Percentiles rank a stretch among this genome's conserved stretches.
Evolutionary conservation across 2,888 invertebrate species (phyloP).

Genomic region (Fissipunctia ypsillon): DNA sequence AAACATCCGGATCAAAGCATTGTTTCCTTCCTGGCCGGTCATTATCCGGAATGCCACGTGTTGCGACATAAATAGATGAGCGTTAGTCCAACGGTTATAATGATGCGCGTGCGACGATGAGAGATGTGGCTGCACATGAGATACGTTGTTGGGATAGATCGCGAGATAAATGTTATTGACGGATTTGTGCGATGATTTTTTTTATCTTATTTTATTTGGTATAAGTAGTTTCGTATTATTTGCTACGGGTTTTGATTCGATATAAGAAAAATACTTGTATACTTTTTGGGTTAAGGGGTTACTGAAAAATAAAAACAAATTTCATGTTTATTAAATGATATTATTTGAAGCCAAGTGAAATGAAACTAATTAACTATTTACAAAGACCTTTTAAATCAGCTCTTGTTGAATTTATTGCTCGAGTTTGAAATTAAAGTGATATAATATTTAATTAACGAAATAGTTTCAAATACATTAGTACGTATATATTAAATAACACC

Average conservation of each 20-base stretch:
- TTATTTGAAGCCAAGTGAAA: background rate
- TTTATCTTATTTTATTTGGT: background rate
- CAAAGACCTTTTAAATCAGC: slow-evolving; percentile 6
- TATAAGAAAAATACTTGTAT: too few species aligned
- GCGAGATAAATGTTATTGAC: slow-evolving; percentile 12
- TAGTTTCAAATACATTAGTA: background rate
- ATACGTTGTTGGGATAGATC: slow-evolving; percentile 47
- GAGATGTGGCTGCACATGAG: slow-evolving; percentile 33
- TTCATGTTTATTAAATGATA: background rate
- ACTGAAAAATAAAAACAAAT: background rate
- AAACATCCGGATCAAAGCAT: slow-evolving; percentile 65
- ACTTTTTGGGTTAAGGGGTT: background rate
- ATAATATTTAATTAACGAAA: background rate
- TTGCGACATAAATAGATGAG: slow-evolving; percentile 60
- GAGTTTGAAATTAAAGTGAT: background rate
- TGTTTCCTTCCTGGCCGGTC: slow-evolving; percentile 68
- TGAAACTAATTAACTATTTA: slow-evolving; percentile 16
- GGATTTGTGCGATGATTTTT: background rate
- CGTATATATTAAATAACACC: background rate
- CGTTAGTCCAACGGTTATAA: slow-evolving; percentile 67
- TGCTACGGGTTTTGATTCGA: too few species aligned
- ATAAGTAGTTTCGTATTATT: background rate
- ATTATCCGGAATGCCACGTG: slow-evolving; percentile 82
- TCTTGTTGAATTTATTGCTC: background rate
- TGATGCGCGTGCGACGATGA: slow-evolving; percentile 66